Evolutionary conservation across 2,797 vertebrate genomes (phyloP).

Genomic region (Taenioides sp.): DNA sequence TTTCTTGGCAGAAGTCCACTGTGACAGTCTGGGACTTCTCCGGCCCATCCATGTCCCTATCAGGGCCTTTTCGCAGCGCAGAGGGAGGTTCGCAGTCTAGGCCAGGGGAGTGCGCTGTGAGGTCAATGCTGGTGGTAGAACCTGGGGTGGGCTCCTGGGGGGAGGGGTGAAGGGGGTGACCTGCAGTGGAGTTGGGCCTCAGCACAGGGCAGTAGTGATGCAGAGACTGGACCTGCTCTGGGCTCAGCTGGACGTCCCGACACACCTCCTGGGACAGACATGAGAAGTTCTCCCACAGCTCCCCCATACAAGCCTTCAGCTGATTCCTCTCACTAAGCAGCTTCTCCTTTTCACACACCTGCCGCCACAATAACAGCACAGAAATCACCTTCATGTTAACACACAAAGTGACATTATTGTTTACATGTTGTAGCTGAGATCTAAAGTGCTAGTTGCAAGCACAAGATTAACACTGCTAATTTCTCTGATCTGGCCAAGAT

Average conservation of each 20-base stretch:
- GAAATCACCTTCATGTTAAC: not conserved
- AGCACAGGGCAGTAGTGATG: constrained; percentile 95
- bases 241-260: constrained; percentile 92
- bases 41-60: constrained; percentile 72
- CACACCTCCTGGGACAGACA: constrained; percentile 98
- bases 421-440: not conserved
- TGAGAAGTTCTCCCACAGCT: constrained; percentile 98
- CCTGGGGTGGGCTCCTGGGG: constrained; percentile 59
- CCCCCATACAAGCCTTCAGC: constrained; percentile 97
- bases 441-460: not conserved
- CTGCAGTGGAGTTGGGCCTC: constrained; percentile 82
- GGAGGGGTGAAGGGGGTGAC: constrained; percentile 60
- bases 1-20: constrained; percentile 99
- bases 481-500: too few species aligned
- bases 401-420: not conserved
- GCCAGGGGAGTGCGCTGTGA: constrained; percentile 77
- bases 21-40: constrained; percentile 93
- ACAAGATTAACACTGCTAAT: not conserved
- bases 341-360: constrained; percentile 98
- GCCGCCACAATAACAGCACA: constrained; percentile 19
- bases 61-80: constrained; percentile 78
- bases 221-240: constrained; percentile 94
- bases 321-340: constrained; percentile 96
- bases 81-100: constrained; percentile 72
- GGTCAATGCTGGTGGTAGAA: constrained; percentile 86